Evolutionary conservation across 2,888 invertebrate species (phyloP).

Genomic region (Dryobotodes eremita): DNA sequence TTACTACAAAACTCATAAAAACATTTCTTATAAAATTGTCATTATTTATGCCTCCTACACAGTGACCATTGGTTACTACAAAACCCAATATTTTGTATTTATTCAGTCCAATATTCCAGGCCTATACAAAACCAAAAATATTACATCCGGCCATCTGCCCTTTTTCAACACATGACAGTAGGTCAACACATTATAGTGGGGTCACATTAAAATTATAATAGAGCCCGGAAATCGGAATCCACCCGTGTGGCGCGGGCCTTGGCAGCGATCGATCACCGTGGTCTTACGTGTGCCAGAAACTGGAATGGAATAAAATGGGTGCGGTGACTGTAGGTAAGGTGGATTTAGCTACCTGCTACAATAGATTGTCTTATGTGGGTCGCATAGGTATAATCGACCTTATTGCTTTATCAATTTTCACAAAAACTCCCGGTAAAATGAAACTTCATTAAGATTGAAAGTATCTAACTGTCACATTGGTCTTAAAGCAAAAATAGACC

Average conservation of each 20-base stretch:
- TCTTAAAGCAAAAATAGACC: neutral
- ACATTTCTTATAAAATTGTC: neutral
- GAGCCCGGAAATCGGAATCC: slow-evolving; percentile 64
- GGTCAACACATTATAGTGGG: slow-evolving; percentile 58
- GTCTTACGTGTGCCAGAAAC: slow-evolving; percentile 68
- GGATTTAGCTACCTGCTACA: slow-evolving; percentile 33
- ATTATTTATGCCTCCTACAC: neutral
- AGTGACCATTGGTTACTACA: neutral
- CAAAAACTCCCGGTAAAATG: neutral
- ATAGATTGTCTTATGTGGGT: slow-evolving; percentile 17
- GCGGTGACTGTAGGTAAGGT: slow-evolving; percentile 53
- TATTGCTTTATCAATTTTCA: too few species aligned
- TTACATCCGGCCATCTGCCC: slow-evolving; percentile 58
- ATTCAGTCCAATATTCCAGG: slow-evolving; percentile 47
- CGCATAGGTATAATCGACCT: neutral
- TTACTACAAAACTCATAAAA: neutral
- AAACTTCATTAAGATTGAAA: neutral
- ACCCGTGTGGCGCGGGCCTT: slow-evolving; percentile 58
- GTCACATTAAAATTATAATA: slow-evolving; percentile 68
- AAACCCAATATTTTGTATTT: slow-evolving; percentile 3
- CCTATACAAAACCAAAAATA: slow-evolving; percentile 56
- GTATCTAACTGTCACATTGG: neutral
- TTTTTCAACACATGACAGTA: slow-evolving; percentile 58
- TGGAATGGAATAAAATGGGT: slow-evolving; percentile 67
- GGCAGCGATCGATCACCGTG: slow-evolving; percentile 67